These are phyloP conservation scores for Neria commutata DNA, from an alignment of 2,888 invertebrate species.

Conservation along the genomic window DNA sequence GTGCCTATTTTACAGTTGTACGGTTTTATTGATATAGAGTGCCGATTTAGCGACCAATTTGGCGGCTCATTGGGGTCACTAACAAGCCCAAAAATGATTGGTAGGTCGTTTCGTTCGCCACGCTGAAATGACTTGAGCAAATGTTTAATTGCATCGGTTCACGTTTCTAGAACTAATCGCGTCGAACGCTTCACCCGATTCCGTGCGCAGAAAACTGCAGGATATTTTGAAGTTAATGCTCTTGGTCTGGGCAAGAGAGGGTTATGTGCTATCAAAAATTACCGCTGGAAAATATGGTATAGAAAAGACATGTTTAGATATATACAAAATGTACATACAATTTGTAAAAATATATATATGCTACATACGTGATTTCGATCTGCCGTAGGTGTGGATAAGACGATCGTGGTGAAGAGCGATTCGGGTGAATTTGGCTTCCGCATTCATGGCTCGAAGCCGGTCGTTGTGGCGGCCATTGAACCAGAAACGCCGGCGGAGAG, in stretches of 20 bases:
- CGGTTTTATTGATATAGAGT: neutral
- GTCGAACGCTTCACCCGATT: slow-evolving; percentile 57
- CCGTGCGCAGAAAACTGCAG: slow-evolving; percentile 72
- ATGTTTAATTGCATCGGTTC: no score
- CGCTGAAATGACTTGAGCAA: no score
- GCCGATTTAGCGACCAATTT: no score
- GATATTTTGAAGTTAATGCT: slow-evolving; percentile 83
- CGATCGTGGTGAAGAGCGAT: slow-evolving; percentile 80
- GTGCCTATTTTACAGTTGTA: neutral
- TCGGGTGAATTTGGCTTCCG: slow-evolving; percentile 93
- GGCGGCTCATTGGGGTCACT: neutral
- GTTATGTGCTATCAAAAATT: slow-evolving; percentile 71
- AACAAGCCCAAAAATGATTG: neutral
- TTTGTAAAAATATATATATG: slow-evolving; percentile 55
- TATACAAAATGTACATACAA: neutral
- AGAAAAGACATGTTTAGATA: neutral
- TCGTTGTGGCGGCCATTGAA: slow-evolving; percentile 95
- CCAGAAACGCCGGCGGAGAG: slow-evolving; percentile 92
- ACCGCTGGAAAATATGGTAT: slow-evolving; percentile 68
- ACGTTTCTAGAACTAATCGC: slow-evolving; percentile 51
- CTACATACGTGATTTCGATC: slow-evolving; percentile 51
- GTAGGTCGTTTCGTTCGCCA: slow-evolving; percentile 7
- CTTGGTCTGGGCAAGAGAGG: slow-evolving; percentile 80
- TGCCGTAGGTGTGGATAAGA: slow-evolving; percentile 82
- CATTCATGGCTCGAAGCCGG: slow-evolving; percentile 93